A percentile compares a stretch with the other conserved stretches of the same genome.
phyloP scores from a whole-genome alignment of 2,113 vertebrate genomes.

The Lophura nycthemera region DNA sequence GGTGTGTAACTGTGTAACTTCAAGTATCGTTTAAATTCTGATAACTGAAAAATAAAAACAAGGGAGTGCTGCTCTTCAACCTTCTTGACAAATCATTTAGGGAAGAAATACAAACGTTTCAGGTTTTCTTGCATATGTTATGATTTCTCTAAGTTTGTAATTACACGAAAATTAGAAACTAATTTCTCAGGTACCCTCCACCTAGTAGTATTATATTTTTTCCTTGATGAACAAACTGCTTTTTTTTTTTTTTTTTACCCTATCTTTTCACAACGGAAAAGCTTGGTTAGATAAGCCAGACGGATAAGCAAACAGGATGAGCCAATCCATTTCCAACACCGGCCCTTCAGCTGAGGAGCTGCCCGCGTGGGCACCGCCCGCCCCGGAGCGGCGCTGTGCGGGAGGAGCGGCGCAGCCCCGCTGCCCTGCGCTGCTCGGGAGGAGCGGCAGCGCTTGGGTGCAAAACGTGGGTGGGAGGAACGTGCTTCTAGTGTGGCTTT shows the following conservation, averaged over 20 bases:
- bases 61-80: background rate
- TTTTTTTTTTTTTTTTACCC: background rate
- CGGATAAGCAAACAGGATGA: background rate
- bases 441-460: no score
- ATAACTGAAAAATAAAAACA: background rate
- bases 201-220: background rate
- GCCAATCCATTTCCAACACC: accelerated
- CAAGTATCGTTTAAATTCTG: background rate
- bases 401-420: no score
- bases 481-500: background rate
- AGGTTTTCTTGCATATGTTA: background rate
- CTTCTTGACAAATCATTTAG: background rate
- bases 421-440: background rate
- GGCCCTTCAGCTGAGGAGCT: background rate
- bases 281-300: background rate
- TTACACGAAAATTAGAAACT: background rate
- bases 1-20: background rate
- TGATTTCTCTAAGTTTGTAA: background rate
- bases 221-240: background rate
- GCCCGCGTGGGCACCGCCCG: no score
- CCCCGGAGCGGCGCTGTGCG: no score
- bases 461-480: background rate
- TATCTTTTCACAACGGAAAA: background rate
- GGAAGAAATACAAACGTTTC: background rate
- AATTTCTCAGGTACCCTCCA: background rate